These are phyloP conservation scores for Acanthornis magna DNA, from an alignment of 2,797 vertebrate species.

Conservation along the genomic window DNA sequence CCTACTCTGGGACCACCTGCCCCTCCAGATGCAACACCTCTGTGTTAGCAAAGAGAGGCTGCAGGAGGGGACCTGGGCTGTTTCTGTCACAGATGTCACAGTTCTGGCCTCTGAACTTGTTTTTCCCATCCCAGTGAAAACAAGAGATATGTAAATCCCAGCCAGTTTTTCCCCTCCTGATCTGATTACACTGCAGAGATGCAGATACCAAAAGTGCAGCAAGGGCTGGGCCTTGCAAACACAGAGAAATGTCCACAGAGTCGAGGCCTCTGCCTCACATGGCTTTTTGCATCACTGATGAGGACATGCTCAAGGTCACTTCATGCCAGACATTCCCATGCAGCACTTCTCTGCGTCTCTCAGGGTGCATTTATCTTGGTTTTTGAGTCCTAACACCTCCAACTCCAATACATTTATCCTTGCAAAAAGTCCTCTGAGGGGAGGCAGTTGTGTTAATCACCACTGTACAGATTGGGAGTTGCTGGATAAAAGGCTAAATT, in stretches of 20 bases:
- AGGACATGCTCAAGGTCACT: constrained; percentile 35
- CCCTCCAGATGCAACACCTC: not conserved
- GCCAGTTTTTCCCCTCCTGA: not conserved
- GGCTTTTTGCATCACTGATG: not conserved
- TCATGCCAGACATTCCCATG: not conserved
- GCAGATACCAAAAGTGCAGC: not conserved
- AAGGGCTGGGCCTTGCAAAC: not conserved
- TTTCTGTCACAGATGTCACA: not conserved
- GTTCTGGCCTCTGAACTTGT: not conserved
- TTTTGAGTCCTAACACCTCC: constrained; percentile 26
- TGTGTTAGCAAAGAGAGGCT: not conserved
- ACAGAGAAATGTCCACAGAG: not conserved
- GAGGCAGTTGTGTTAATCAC: constrained; percentile 34
- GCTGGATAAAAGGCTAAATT: constrained; percentile 55
- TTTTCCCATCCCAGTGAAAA: not conserved
- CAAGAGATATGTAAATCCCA: not conserved
- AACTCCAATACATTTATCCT: not conserved
- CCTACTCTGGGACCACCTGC: not conserved
- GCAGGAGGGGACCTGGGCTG: not conserved
- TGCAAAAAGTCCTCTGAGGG: constrained; percentile 1
- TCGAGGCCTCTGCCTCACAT: not conserved
- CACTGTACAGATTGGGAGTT: constrained; percentile 18
- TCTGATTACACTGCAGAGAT: not conserved
- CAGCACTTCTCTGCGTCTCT: constrained; percentile 23
- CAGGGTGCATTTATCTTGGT: constrained; percentile 33